Evolutionary conservation across 2,888 invertebrate genomes (phyloP).

Genomic region (Dicroscelio sp.): DNA sequence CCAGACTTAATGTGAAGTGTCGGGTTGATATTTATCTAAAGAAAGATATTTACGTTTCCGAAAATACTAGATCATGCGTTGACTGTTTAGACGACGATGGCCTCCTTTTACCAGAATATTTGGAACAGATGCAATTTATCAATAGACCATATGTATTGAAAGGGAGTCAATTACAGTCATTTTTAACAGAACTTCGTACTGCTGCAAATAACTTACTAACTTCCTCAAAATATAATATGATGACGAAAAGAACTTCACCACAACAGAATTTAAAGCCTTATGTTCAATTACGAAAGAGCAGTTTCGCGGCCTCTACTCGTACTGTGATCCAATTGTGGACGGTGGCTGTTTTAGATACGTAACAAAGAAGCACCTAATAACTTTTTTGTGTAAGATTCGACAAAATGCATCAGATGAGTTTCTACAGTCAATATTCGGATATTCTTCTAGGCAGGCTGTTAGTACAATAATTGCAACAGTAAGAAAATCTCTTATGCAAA

Average conservation of each 20-base stretch:
- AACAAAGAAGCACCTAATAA: slow-evolving; percentile 42
- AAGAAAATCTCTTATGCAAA: neutral
- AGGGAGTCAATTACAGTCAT: slow-evolving; percentile 15
- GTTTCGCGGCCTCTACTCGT: slow-evolving; percentile 29
- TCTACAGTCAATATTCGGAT: slow-evolving; percentile 48
- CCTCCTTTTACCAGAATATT: neutral
- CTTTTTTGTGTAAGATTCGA: slow-evolving; percentile 55
- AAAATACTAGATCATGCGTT: slow-evolving; percentile 55
- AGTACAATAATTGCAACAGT: slow-evolving; percentile 20
- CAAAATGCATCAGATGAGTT: slow-evolving; percentile 56
- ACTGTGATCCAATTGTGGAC: slow-evolving; percentile 46
- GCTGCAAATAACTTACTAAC: too few species aligned
- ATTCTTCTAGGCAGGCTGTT: slow-evolving; percentile 26
- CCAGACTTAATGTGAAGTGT: slow-evolving; percentile 30
- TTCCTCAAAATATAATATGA: neutral
- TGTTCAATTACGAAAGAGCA: slow-evolving; percentile 59
- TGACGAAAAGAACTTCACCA: slow-evolving; percentile 60
- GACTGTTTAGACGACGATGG: slow-evolving; percentile 60
- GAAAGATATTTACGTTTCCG: slow-evolving; percentile 55
- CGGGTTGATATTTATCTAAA: slow-evolving; percentile 53
- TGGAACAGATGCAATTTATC: slow-evolving; percentile 41
- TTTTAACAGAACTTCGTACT: slow-evolving; percentile 41
- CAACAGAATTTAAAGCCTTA: slow-evolving; percentile 62
- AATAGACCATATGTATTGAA: slow-evolving; percentile 37
- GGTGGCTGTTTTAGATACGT: slow-evolving; percentile 37